Percentiles rank a stretch among this genome's conserved stretches.
These are phyloP conservation scores for Orycteropus afer DNA, from an alignment of 2,113 vertebrate genomes.

Conservation along the genomic window DNA sequence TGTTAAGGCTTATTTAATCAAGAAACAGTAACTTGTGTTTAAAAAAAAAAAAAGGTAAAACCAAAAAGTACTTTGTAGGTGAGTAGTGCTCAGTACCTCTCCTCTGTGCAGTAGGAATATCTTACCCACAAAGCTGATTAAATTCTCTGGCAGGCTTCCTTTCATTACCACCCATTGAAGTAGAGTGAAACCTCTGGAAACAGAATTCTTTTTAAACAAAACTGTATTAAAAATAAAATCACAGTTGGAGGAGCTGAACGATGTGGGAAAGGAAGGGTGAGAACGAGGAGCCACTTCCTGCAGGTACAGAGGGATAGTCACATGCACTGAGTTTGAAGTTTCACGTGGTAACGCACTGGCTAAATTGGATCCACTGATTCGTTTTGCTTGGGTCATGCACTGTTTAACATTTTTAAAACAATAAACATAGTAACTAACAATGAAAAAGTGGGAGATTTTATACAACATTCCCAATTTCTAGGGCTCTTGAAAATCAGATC, in stretches of 20 bases:
- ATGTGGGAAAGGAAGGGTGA: neutral
- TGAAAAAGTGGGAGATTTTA: neutral
- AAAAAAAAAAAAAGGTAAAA: neutral
- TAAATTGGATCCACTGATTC: neutral
- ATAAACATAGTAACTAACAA: neutral
- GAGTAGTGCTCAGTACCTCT: neutral
- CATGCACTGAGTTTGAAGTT: neutral
- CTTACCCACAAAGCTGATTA: neutral
- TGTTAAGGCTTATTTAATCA: neutral
- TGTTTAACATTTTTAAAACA: neutral
- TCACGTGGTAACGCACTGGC: neutral
- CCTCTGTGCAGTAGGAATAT: neutral
- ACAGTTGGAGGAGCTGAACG: neutral
- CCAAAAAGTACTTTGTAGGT: neutral
- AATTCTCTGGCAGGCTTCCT: neutral
- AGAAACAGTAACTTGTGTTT: neutral
- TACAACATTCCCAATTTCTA: neutral
- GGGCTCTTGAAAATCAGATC: neutral
- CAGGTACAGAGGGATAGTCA: neutral
- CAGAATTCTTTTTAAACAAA: neutral
- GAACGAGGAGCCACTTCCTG: neutral
- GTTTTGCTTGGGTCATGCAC: neutral
- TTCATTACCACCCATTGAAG: neutral
- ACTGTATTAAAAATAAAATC: neutral
- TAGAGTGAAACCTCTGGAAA: neutral